These are phyloP conservation scores for Heliconius sara DNA, from an alignment of 2,888 invertebrate species.

Conservation along the genomic window DNA sequence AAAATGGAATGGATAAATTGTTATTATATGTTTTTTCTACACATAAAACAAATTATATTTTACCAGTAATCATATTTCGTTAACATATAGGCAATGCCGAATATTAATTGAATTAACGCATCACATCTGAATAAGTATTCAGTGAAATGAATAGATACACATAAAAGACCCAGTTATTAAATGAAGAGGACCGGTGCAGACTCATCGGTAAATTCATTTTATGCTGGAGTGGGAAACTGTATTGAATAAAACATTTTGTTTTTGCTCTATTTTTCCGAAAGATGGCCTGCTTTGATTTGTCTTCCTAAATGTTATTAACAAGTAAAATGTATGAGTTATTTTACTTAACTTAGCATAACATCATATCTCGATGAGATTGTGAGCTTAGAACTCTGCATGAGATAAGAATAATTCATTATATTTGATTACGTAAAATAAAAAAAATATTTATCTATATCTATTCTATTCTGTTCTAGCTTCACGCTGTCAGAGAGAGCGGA, in stretches of 20 bases:
- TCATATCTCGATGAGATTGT: too few species aligned
- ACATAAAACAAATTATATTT: not conserved
- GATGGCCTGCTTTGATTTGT: constrained; percentile 3
- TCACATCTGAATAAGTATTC: constrained; percentile 31
- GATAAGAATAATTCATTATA: too few species aligned
- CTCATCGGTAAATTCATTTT: constrained; percentile 52
- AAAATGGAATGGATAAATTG: too few species aligned
- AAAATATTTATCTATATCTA: too few species aligned
- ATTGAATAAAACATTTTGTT: constrained; percentile 53
- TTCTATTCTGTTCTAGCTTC: too few species aligned
- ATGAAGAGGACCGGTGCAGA: constrained; percentile 57
- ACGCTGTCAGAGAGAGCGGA: too few species aligned
- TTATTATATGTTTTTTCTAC: not conserved
- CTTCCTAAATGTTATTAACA: constrained; percentile 7
- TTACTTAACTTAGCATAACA: too few species aligned
- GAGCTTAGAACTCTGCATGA: too few species aligned
- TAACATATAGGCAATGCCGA: constrained; percentile 2
- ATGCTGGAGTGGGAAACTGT: constrained; percentile 59
- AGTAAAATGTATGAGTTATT: not conserved
- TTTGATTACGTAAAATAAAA: not conserved
- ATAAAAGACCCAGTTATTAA: constrained; percentile 58
- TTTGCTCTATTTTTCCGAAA: constrained; percentile 22
- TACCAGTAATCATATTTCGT: not conserved
- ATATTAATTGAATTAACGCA: constrained; percentile 25
- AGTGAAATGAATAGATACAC: constrained; percentile 36